phyloP scores from a whole-genome alignment of 2,797 vertebrate species.

The Lacerta bilineata region DNA sequence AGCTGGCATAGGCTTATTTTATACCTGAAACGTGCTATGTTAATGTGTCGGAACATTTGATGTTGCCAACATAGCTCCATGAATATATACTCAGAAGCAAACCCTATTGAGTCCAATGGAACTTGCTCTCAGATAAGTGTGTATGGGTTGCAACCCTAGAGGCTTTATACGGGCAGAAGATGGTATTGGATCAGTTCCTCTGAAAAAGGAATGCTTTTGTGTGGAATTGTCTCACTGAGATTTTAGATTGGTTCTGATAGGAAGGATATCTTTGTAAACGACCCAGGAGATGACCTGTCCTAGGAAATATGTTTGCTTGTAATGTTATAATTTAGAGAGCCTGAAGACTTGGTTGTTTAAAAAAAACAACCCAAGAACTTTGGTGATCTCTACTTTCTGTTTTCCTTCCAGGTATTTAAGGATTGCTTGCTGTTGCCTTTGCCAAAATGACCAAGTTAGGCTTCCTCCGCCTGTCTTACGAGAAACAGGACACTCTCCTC shows the following conservation, averaged over 20 bases:
- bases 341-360: background rate
- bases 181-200: background rate
- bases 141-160: too few species aligned
- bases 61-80: background rate
- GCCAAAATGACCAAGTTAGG: constrained; percentile 96
- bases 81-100: background rate
- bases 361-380: background rate
- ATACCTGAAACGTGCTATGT: background rate
- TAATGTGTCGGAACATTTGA: background rate
- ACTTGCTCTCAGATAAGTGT: too few species aligned
- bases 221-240: background rate
- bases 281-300: background rate
- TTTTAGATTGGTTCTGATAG: background rate
- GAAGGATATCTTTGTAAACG: background rate
- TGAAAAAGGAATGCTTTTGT: background rate
- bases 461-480: constrained; percentile 96
- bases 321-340: background rate
- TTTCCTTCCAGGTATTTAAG: constrained; percentile 77
- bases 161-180: background rate
- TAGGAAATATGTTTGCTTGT: background rate
- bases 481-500: constrained; percentile 99
- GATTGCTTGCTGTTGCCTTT: constrained; percentile 68
- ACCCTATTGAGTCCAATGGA: background rate
- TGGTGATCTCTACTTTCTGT: background rate
- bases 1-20: background rate